Base-by-base conservation (phyloP, 2,888 invertebrate species). In the Amaurobius ferox region DNA sequence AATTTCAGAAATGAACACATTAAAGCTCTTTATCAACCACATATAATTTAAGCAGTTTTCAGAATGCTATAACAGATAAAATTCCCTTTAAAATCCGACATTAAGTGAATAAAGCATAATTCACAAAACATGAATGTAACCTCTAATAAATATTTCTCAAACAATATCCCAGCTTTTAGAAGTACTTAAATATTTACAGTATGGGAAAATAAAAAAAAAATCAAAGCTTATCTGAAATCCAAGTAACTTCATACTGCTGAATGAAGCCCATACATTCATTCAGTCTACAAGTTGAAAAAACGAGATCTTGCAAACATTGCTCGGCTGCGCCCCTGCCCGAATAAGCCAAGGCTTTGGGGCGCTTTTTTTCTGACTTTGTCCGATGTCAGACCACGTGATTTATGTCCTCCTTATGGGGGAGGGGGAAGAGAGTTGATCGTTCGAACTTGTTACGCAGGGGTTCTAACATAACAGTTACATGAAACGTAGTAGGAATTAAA, bases 301-400 rank as follows among this genome's bases (percentile, higher is more conserved):
- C 35, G 23, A 67, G 55, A 19, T 35, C 48, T 55, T 66, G 23
- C 68, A 35, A 55, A 68, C 67, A 68, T 19, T 40, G 30, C 26
- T 32, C 32, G 9, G 23, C n/a, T 35, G 32, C 29, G n/a, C 32
- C 55, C 48, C 32, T 13, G 48, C 67, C 23, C 19, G 16, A 40
- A 32, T 71, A 71, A 79, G 72, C 66, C 67, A n/a, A n/a, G 55
- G 55, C 55, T 55, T 55, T 55, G 3, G 55, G 6, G 44, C 6
- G 16, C 7, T 30, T 73, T 73, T 72, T 71, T 30, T 55, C 32
- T 44, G 23, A 61, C 40, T 71, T 72, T 86, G 85, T 73, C 85
- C 79, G 28, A 73, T 79, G 85, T 86, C 85, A 86, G 68, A 78
- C 44, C 85, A 79, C 68, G 78, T 86, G 85, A 86, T 86, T 86